Evolutionary conservation across 2,113 vertebrate genomes (phyloP).

Genomic region (Oreochromis niloticus): DNA sequence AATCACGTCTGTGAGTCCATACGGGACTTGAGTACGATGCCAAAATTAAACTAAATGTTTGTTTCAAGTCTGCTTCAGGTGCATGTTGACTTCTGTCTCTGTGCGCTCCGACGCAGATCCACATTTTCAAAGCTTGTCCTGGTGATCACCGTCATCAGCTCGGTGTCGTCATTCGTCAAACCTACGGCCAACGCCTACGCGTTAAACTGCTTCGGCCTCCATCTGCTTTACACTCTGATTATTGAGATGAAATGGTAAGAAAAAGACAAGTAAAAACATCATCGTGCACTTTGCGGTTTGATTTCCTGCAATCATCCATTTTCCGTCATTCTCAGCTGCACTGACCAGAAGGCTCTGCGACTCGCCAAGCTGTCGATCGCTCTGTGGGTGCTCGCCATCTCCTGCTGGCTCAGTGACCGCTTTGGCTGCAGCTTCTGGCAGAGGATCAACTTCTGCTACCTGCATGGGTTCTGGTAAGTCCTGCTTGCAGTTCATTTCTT

Average conservation of each 20-base stretch:
- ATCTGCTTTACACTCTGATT: slow-evolving; percentile 78
- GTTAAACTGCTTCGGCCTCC: slow-evolving; percentile 83
- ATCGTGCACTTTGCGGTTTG: neutral
- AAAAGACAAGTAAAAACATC: accelerated
- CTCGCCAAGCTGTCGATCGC: slow-evolving; percentile 64
- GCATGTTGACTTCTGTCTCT: neutral
- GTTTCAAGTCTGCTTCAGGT: neutral
- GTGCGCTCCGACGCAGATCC: slow-evolving; percentile 57
- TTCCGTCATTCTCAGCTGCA: slow-evolving; percentile 68
- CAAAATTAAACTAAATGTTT: neutral
- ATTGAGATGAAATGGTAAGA: slow-evolving; percentile 80
- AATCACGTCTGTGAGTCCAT: neutral
- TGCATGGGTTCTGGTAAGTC: slow-evolving; percentile 92
- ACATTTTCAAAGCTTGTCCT: slow-evolving; percentile 74
- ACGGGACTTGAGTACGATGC: neutral
- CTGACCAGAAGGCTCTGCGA: slow-evolving; percentile 66
- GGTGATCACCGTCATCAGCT: slow-evolving; percentile 62
- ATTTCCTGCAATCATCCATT: neutral
- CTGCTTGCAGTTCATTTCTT: neutral
- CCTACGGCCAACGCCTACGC: slow-evolving; percentile 84
- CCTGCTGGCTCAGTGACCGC: slow-evolving; percentile 88
- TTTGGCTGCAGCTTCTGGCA: slow-evolving; percentile 87
- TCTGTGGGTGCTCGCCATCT: slow-evolving; percentile 82
- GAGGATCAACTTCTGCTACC: slow-evolving; percentile 83
- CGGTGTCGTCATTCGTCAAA: slow-evolving; percentile 81